Conservation (phyloP, 2,113 vertebrate species). For the Boleophthalmus pectinirostris region DNA sequence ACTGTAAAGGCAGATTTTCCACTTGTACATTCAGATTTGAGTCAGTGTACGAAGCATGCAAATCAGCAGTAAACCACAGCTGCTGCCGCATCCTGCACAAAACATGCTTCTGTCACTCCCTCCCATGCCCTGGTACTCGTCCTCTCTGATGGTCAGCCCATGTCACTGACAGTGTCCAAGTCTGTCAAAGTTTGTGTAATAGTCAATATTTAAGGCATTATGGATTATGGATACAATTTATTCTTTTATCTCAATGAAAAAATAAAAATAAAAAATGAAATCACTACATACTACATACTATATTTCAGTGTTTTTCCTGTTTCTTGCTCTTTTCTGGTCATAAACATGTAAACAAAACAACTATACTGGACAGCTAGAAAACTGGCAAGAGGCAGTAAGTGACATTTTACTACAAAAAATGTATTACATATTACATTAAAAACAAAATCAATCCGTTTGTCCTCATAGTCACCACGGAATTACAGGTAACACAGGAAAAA, state of each 20-base stretch:
- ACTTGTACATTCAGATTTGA: background rate
- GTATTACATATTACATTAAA: no score
- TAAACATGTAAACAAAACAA: no score
- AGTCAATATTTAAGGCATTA: background rate
- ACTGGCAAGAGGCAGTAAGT: no score
- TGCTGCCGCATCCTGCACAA: slow-evolving; percentile 41
- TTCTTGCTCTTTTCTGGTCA: no score
- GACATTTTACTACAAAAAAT: no score
- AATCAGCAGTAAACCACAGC: slow-evolving; percentile 43
- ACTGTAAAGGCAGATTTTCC: background rate
- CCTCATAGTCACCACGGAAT: no score
- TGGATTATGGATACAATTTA: background rate
- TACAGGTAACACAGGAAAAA: no score
- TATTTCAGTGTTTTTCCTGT: no score
- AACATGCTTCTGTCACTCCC: slow-evolving; percentile 42
- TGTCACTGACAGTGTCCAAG: slow-evolving; percentile 68
- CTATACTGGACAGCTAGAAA: no score
- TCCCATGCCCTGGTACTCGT: slow-evolving; percentile 47
- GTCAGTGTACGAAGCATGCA: slow-evolving; percentile 36
- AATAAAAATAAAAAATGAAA: no score
- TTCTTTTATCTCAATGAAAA: background rate
- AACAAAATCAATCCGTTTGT: no score
- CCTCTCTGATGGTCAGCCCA: slow-evolving; percentile 55
- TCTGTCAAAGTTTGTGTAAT: background rate
- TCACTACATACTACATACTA: no score